Percentiles rank a stretch among this genome's conserved stretches.
These are phyloP conservation scores for Drosophila arizonae DNA, from an alignment of 1,140 invertebrate species.

Conservation along the genomic window DNA sequence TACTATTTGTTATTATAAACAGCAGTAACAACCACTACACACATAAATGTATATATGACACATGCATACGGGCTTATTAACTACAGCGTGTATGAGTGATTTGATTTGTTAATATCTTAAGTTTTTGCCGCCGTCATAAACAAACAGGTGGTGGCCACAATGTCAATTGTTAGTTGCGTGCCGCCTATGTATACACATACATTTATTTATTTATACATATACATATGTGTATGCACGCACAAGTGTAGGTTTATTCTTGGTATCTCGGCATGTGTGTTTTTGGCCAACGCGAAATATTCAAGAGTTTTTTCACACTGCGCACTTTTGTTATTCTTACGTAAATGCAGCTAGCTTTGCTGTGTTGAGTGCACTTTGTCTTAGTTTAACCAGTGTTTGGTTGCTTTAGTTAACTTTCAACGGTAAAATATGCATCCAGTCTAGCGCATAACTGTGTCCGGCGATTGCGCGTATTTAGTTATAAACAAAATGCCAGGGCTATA, in stretches of 20 bases:
- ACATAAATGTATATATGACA: background rate
- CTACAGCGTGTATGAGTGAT: constrained; percentile 4
- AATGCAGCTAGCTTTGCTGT: constrained; percentile 8
- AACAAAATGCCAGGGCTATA: constrained; percentile 46
- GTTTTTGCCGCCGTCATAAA: constrained; percentile 37
- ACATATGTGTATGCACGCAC: background rate
- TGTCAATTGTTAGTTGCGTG: constrained; percentile 45
- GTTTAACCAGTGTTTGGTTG: constrained; percentile 22
- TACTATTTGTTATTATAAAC: constrained; percentile 20
- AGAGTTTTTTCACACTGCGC: constrained; percentile 24
- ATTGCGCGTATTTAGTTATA: constrained; percentile 46
- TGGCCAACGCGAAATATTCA: constrained; percentile 15
- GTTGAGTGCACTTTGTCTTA: constrained; percentile 7
- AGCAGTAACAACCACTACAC: background rate
- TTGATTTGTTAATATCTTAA: constrained; percentile 1
- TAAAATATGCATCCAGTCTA: constrained; percentile 15
- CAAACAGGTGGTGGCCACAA: constrained; percentile 49
- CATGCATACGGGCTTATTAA: constrained; percentile 37
- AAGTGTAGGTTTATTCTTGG: constrained; percentile 11
- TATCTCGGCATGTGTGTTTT: constrained; percentile 4
- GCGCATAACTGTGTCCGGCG: constrained; percentile 32
- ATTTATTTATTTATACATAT: constrained; percentile 2
- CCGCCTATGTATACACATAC: constrained; percentile 19
- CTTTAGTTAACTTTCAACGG: constrained; percentile 33
- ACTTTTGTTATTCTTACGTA: constrained; percentile 45